Evolutionary conservation across 1,140 invertebrate genomes (phyloP).

Genomic region (Fopius arisanus): DNA sequence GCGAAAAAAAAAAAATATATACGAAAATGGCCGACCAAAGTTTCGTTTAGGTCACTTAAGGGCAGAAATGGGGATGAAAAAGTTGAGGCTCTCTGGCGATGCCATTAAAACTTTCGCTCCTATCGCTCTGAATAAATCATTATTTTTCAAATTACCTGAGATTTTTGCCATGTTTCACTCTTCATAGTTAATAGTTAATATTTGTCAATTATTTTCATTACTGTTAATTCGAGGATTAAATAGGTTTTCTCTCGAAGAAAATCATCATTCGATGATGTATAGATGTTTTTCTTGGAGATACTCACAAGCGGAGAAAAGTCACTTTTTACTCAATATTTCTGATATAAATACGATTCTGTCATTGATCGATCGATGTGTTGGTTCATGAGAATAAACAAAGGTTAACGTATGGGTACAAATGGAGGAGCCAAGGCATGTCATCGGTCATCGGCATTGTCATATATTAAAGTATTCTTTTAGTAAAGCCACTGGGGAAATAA

Average conservation of each 20-base stretch:
- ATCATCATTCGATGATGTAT: background rate
- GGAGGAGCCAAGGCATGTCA: constrained; percentile 42
- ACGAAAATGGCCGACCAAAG: constrained; percentile 28
- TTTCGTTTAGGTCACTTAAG: constrained; percentile 15
- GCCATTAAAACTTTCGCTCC: constrained; percentile 33
- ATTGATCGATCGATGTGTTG: constrained; percentile 51
- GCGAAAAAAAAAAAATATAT: background rate
- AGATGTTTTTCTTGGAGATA: background rate
- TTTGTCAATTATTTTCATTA: too few species aligned
- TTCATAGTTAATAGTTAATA: too few species aligned
- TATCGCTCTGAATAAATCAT: background rate
- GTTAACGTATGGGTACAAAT: constrained; percentile 34
- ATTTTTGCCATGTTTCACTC: too few species aligned
- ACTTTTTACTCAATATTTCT: background rate
- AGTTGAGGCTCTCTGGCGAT: constrained; percentile 15
- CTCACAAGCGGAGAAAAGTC: background rate
- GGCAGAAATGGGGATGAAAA: background rate
- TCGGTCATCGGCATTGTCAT: constrained; percentile 55
- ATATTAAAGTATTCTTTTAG: constrained; percentile 35
- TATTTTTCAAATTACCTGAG: background rate
- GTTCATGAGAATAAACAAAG: constrained; percentile 52
- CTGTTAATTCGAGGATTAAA: background rate
- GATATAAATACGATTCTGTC: constrained; percentile 16
- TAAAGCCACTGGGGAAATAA: constrained; percentile 13
- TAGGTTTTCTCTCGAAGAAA: background rate